These are phyloP conservation scores for Patella vulgata DNA, from an alignment of 1,140 invertebrate genomes.

Conservation along the genomic window DNA sequence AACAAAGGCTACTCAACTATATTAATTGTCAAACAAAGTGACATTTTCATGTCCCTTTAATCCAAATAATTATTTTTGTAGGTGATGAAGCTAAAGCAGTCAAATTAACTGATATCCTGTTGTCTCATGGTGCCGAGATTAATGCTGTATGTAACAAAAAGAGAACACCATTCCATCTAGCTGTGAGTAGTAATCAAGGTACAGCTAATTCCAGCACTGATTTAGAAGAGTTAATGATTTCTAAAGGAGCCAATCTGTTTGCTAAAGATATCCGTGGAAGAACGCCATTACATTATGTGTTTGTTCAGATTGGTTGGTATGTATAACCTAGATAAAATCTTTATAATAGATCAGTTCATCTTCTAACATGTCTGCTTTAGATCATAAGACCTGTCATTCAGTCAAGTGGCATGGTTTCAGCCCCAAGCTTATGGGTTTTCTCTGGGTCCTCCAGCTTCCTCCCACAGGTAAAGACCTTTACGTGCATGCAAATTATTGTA, in stretches of 20 bases:
- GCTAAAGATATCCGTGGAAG: slow-evolving; percentile 41
- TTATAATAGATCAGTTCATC: not conserved
- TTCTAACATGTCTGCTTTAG: slow-evolving; percentile 5
- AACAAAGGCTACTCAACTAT: too few relatives aligned
- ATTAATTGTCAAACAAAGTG: too few relatives aligned
- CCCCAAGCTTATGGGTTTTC: too few relatives aligned
- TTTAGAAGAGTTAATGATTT: slow-evolving; percentile 57
- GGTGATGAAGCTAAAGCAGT: slow-evolving; percentile 42
- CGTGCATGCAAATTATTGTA: too few relatives aligned
- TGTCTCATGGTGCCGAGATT: slow-evolving; percentile 48
- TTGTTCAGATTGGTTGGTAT: slow-evolving; percentile 55
- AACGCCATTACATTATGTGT: slow-evolving; percentile 68
- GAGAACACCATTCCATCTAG: slow-evolving; percentile 58
- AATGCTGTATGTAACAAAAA: slow-evolving; percentile 42
- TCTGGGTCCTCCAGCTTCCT: too few relatives aligned
- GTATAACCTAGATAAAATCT: not conserved
- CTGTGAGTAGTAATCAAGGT: slow-evolving; percentile 61
- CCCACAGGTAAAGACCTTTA: too few relatives aligned
- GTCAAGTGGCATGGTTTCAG: too few relatives aligned
- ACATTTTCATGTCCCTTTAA: too few relatives aligned
- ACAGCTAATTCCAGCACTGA: slow-evolving; percentile 58
- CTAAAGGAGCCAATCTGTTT: slow-evolving; percentile 50
- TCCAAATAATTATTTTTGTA: slow-evolving; percentile 22
- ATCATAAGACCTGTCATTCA: too few relatives aligned
- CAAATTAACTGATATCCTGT: slow-evolving; percentile 41